Evolutionary conservation across 2,888 invertebrate species (phyloP).

Genomic region (Rotaria magnacalcarata): DNA sequence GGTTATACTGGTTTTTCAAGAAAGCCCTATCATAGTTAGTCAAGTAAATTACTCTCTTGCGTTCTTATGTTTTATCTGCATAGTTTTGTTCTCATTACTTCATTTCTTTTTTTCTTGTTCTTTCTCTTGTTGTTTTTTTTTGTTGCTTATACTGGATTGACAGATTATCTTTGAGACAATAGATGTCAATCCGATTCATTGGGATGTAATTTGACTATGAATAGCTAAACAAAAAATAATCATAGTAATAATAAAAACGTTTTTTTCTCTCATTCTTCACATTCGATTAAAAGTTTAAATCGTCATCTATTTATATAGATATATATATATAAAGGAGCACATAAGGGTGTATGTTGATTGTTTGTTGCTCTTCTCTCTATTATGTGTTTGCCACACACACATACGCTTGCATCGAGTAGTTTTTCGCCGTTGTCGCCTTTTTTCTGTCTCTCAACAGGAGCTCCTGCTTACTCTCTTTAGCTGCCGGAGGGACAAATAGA

Average conservation of each 20-base stretch:
- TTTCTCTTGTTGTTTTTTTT: background rate
- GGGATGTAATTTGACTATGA: background rate
- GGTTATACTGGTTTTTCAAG: background rate
- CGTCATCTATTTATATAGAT: constrained; percentile 19
- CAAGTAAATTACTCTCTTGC: constrained; percentile 6
- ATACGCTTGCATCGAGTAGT: background rate
- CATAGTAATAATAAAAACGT: background rate
- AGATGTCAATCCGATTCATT: constrained; percentile 14
- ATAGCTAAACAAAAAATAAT: background rate
- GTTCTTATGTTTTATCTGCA: constrained; percentile 1
- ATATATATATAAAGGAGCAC: background rate
- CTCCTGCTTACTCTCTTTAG: constrained; percentile 17
- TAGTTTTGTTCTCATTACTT: background rate
- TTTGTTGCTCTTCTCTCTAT: constrained; percentile 4
- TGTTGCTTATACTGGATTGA: background rate
- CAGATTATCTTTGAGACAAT: constrained; percentile 14
- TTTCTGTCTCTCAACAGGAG: constrained; percentile 12
- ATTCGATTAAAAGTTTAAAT: background rate
- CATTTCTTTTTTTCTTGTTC: background rate
- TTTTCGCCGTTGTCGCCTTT: background rate
- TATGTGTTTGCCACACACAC: background rate
- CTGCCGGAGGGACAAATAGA: constrained; percentile 29
- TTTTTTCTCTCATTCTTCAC: background rate
- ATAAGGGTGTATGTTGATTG: background rate
- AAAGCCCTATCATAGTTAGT: background rate